Base-by-base conservation (phyloP, 2,888 invertebrate species). In the Morpho helenor region DNA sequence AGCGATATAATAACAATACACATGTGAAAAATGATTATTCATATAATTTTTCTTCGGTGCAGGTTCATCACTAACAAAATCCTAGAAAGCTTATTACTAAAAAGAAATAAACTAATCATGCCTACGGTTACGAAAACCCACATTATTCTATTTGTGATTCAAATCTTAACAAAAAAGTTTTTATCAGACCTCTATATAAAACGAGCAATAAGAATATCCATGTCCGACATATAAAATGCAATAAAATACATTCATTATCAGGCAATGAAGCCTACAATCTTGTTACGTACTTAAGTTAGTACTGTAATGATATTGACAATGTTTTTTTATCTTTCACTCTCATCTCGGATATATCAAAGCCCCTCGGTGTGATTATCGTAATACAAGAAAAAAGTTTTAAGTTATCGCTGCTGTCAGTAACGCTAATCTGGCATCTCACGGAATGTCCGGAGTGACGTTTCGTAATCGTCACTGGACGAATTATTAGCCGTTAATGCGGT, bases 261-360 rank as follows among this genome's bases (percentile, higher is more conserved):
- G 64, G 70, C 71, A 70, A 77, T 72, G 77, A 72, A 79, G 72
- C 76, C 75, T 72, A 81, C 82, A 80, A 84, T 84, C 84, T 87
- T 79, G 80, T 84, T 84, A 82, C 81, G 80, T 82, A 79, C 60
- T 58, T 58, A 56, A 54, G 48, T 49, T 45, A 51, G 43, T 75
- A 70, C 74, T 74, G 74, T 85, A 85, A 84, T 83, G 81, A 83
- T 83, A 84, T 84, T 81, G 84, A 88, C 80, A 82, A 78, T 80
- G 71, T 75, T 75, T 79, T 78, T 80, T 82, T 84, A 87, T 87
- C 85, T 64, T 63, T 60, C 73, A 67, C 70, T 77, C 73, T 73
- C 79, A 86, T 88, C 86, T 78, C 60, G 69, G 68, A 68, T 61
- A 66, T 64, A 69, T 73, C 62, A 63, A 62, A 63, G 63, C 64